Evolutionary conservation across 1,140 invertebrate species (phyloP).

Genomic region (Trichonephila inaurata): DNA sequence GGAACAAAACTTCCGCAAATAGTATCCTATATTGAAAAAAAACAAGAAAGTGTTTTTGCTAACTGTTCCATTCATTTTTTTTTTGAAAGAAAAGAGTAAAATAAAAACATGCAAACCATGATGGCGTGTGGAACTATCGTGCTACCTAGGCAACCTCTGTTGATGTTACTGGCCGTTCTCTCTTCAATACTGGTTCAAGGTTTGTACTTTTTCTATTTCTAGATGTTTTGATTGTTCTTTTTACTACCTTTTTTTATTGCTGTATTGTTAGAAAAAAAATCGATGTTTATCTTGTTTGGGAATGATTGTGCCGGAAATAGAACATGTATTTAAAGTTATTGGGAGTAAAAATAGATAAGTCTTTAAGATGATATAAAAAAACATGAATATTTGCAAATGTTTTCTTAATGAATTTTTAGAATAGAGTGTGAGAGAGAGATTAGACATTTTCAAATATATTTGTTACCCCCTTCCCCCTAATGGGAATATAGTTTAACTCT

Average conservation of each 20-base stretch:
- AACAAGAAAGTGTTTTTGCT: neutral
- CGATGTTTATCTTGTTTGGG: neutral
- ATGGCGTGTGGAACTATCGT: constrained; percentile 3
- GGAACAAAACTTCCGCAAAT: too few species aligned
- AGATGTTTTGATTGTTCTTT: constrained; percentile 12
- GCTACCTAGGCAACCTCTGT: constrained; percentile 57
- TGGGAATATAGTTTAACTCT: too few species aligned
- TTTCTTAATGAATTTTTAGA: too few species aligned
- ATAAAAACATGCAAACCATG: neutral
- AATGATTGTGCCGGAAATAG: neutral
- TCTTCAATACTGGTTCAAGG: constrained; percentile 36
- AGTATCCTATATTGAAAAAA: too few species aligned
- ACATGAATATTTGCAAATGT: too few species aligned
- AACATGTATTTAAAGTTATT: neutral
- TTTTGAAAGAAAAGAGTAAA: neutral
- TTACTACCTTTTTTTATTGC: neutral
- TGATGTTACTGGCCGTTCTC: neutral
- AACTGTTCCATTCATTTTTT: neutral
- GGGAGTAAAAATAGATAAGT: neutral
- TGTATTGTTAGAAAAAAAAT: neutral
- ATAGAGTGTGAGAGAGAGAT: too few species aligned
- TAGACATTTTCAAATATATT: too few species aligned
- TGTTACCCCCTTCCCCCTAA: too few species aligned
- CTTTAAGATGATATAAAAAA: too few species aligned
- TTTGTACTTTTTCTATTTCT: constrained; percentile 48